These are phyloP conservation scores for Gryllus bimaculatus DNA, from an alignment of 1,140 invertebrate genomes.

Conservation along the genomic window DNA sequence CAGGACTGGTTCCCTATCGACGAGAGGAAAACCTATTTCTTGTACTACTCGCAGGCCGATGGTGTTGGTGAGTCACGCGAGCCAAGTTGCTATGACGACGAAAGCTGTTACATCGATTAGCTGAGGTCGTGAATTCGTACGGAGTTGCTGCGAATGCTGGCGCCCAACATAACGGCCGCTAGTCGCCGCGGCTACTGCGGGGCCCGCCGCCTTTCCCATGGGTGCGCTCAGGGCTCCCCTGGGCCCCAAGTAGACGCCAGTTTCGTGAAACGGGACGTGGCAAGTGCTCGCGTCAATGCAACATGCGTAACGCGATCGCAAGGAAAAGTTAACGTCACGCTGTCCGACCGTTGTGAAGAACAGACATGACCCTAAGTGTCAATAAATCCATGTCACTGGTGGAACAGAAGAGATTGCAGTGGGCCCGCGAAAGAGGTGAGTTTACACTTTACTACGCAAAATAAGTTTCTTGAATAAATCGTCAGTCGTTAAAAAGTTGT, in stretches of 20 bases:
- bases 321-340: not conserved
- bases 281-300: too few species aligned
- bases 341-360: not conserved
- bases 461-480: constrained; percentile 9
- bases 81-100: not conserved
- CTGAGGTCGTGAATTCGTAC: not conserved
- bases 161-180: not conserved
- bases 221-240: not conserved
- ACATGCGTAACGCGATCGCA: too few species aligned
- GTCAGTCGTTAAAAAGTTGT: not conserved
- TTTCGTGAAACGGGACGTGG: too few species aligned
- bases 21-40: not conserved
- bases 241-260: too few species aligned
- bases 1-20: not conserved
- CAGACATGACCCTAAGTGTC: constrained; percentile 2
- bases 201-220: not conserved
- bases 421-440: constrained; percentile 63
- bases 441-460: constrained; percentile 14
- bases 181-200: not conserved
- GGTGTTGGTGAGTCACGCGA: not conserved
- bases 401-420: constrained; percentile 64
- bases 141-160: not conserved
- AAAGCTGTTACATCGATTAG: not conserved
- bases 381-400: constrained; percentile 43
- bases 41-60: not conserved